Percentiles rank a stretch among this genome's conserved stretches.
Conservation (phyloP, 2,888 invertebrate genomes). For the Melipona beecheii region DNA sequence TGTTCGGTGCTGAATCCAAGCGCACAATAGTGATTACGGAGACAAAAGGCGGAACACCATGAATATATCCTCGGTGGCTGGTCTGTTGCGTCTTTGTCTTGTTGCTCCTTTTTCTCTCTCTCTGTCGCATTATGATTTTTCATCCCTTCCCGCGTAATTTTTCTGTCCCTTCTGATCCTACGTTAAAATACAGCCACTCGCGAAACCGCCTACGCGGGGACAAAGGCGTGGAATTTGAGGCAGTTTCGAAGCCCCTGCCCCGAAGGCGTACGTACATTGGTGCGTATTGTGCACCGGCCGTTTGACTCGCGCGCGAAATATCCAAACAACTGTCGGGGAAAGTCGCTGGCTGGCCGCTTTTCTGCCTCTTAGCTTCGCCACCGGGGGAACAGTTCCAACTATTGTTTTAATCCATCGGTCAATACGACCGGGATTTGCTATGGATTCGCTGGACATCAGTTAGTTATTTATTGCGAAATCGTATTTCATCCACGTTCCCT, state of each 20-base stretch:
- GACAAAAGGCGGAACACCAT: constrained; percentile 73
- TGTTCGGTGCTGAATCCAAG: constrained; percentile 57
- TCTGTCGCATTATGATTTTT: constrained; percentile 21
- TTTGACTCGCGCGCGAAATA: background rate
- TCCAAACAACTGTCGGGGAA: constrained; percentile 13
- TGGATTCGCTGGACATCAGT: background rate
- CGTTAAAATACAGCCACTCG: constrained; percentile 46
- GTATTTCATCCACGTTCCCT: constrained; percentile 33
- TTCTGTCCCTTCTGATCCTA: constrained; percentile 29
- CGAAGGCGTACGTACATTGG: background rate
- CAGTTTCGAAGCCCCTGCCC: constrained; percentile 12
- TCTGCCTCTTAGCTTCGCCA: background rate
- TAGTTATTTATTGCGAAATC: constrained; percentile 49
- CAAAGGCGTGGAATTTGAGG: constrained; percentile 46
- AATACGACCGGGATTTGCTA: background rate
- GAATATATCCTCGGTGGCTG: constrained; percentile 63
- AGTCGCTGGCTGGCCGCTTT: background rate
- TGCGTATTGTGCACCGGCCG: background rate
- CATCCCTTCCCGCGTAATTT: constrained; percentile 34
- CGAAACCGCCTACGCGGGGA: constrained; percentile 51
- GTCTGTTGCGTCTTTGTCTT: constrained; percentile 58
- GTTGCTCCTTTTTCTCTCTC: constrained; percentile 4
- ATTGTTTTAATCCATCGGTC: background rate
- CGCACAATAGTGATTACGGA: constrained; percentile 75
- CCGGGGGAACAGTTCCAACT: constrained; percentile 5